Evolutionary conservation across 1,140 invertebrate species (phyloP).

Genomic region (Camponotus pennsylvanicus): DNA sequence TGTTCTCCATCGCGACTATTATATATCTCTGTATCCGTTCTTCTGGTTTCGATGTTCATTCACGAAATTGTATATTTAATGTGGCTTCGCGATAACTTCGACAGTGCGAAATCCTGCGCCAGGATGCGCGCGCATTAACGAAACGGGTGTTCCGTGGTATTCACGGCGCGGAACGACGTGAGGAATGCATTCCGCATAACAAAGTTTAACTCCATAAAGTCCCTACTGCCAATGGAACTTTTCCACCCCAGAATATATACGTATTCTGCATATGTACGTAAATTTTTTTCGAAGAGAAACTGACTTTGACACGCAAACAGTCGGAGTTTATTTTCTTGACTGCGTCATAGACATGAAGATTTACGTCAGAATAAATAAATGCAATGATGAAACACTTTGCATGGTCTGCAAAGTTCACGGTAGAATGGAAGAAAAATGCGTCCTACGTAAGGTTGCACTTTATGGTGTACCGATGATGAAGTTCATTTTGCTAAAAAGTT

Average conservation of each 20-base stretch:
- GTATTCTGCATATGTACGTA: neutral
- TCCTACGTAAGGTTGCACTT: neutral
- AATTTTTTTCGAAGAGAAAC: neutral
- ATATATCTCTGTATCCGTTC: conserved; percentile 43
- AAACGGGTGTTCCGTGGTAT: neutral
- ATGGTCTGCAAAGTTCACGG: neutral
- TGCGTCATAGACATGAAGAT: neutral
- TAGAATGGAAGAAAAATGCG: neutral
- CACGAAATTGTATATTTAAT: conserved; percentile 56
- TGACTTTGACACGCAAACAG: neutral
- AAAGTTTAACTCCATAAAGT: conserved; percentile 8
- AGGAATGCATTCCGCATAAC: neutral
- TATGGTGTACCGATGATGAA: neutral
- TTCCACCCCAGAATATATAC: neutral
- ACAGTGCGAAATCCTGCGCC: neutral
- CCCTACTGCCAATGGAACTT: conserved; percentile 2
- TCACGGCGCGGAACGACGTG: neutral
- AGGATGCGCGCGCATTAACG: conserved; percentile 15
- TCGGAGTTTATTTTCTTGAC: neutral
- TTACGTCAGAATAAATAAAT: conserved; percentile 8
- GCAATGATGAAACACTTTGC: neutral
- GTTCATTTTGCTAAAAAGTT: conserved; percentile 1
- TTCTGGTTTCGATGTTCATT: conserved; percentile 38
- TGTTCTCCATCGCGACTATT: conserved; percentile 42
- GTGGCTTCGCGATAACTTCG: conserved; percentile 31